Evolutionary conservation across 2,113 vertebrate genomes (phyloP).

Genomic region (Casuarius casuarius): DNA sequence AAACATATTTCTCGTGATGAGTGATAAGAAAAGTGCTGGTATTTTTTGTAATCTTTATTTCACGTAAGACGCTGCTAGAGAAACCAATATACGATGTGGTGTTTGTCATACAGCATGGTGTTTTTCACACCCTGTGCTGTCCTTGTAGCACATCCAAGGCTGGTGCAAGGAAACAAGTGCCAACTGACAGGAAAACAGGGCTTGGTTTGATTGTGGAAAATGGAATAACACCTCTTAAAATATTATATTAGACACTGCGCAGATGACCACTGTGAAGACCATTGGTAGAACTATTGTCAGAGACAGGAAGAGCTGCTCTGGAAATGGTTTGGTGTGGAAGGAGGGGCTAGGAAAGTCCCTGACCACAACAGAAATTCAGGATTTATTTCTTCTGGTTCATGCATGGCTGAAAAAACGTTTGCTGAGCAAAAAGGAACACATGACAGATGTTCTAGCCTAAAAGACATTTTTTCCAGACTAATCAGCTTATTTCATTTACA

Average conservation of each 20-base stretch:
- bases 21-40: neutral
- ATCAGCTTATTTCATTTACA: neutral
- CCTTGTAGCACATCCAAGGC: neutral
- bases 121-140: neutral
- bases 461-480: neutral
- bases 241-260: accelerated
- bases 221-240: neutral
- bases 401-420: neutral
- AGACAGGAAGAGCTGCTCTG: neutral
- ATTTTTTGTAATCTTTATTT: neutral
- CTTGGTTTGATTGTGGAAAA: neutral
- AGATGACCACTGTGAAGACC: neutral
- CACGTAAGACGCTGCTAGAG: neutral
- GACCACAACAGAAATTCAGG: neutral
- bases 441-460: neutral
- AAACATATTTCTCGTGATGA: neutral
- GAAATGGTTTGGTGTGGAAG: neutral
- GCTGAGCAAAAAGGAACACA: neutral
- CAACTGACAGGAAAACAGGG: neutral
- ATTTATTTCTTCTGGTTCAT: neutral
- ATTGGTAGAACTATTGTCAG: neutral
- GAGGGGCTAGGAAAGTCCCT: neutral
- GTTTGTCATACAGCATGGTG: neutral
- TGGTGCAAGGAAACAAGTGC: neutral
- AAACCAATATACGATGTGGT: neutral